Evolutionary conservation across 1,140 invertebrate species (phyloP), one percentile per base, ranked within the genome.

Genomic region (Diabrotica virgifera): DNA sequence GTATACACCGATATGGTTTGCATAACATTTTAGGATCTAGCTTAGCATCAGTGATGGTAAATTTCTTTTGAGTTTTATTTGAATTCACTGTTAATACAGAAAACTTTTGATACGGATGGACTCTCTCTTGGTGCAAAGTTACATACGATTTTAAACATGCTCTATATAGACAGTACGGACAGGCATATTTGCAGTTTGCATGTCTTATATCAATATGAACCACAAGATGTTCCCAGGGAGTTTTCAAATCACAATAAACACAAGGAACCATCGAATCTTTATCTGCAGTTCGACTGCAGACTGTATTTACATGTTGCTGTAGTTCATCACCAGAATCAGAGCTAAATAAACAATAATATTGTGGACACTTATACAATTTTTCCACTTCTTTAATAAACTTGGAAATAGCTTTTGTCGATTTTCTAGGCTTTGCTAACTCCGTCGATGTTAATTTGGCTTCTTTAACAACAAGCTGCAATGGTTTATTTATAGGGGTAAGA

Each of bases 101-200:
- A 13, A 51, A 67, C 5, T 70, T 64, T 13, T 57, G 7, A 14
- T 59, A 52, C 5, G 58, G 56, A 63, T 78, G 76, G 12, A 13
- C 53, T 5, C 62, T 13, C 11, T 74, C 80, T 72, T 84, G 79
- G 79, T 87, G 85, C 9, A 83, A 73, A 50, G 79, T 77, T 0
- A 87, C 81, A 67, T 86, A 86, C 5, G 79, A 79, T n/a, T 77
- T 73, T 5, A 77, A 72, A 36, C 78, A 68, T 9, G 82, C 81
- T 59, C 86, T 58, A 46, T 86, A 87, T 51, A 87, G 83, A 64
- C 86, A 88, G 56, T 85, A 83, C 36, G 72, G 77, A 63, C 86
- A 88, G 50, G 85, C 82, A 66, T 76, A 87, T 35, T 78, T 74
- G 67, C 84, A 83, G 46, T 80, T 79, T 0, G 77, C 77, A 69